Evolutionary conservation across 1,140 invertebrate genomes (phyloP), one percentile per base, ranked within the genome.

Genomic region (Augochlora pura): DNA sequence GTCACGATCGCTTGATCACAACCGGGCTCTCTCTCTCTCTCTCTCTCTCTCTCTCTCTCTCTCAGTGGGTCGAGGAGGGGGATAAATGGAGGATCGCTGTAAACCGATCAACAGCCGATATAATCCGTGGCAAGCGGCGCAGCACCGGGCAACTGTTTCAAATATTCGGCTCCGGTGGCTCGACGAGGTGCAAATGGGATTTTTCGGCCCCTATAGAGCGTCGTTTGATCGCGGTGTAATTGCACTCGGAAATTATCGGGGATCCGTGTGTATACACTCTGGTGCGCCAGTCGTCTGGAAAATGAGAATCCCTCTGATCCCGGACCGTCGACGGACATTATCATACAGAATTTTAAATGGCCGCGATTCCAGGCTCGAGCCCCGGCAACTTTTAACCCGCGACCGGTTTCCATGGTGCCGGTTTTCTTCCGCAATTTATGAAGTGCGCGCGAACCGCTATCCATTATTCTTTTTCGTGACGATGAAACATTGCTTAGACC

Each of bases 221-320:
- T 72, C 71, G 71, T 84, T 81, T 73, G 82, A 84, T 84, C 82
- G 52, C 69, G 52, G n/a, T 64, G 68, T 84, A 85, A 85, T 81
- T 84, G 64, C 83, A 32, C 77, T 79, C 52, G 71, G 63, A 74
- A 85, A 85, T 84, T 80, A 83, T 57, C 27, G 42, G 49, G 62
- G 39, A 42, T 16, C 38, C 54, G n/a, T 25, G 39, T 70, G 23
- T 67, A 52, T 57, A n/a, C 21, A 54, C 46, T 39, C 16, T 25
- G 62, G 68, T 79, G 62, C 70, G 65, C 10, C 77, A 73, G 38
- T 62, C 69, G 62, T 79, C 77, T 79, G 77, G 62, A 73, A 79
- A 79, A 79, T 74, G 62, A 79, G 70, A 49, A 52, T 65, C 38
- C 25, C 62, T 59, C 49, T 52, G 46, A 32, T 64, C 62, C 70